Evolutionary conservation across 2,113 vertebrate species (phyloP).

Genomic region (Chitala chitala): DNA sequence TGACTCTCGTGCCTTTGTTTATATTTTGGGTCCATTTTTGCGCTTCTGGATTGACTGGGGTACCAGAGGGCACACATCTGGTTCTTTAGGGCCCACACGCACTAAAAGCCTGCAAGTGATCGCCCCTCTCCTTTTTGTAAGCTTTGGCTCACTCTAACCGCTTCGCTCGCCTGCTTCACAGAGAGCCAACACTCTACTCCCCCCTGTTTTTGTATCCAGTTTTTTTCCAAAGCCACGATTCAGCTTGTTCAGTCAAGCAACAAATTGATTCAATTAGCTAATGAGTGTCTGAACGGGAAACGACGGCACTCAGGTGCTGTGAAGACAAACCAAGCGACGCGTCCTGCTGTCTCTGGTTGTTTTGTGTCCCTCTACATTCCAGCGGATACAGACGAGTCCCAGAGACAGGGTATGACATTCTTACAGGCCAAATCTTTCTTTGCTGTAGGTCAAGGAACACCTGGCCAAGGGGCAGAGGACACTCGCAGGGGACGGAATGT

Average conservation of each 20-base stretch:
- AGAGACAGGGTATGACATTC: no score
- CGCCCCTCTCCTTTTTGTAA: not conserved
- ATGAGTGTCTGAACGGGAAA: not conserved
- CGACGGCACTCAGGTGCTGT: not conserved
- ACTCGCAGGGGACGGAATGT: slow-evolving; percentile 93
- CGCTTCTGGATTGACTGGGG: not conserved
- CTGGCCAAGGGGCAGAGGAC: slow-evolving; percentile 92
- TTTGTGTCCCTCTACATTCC: no score
- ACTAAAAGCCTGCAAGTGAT: not conserved
- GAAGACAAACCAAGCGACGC: not conserved
- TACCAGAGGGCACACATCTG: not conserved
- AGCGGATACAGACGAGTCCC: no score
- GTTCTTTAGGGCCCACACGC: not conserved
- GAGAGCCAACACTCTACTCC: not conserved
- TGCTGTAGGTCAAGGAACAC: slow-evolving; percentile 87
- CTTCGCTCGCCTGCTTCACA: not conserved
- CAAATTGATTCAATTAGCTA: not conserved
- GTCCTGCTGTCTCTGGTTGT: no score
- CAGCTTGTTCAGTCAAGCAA: not conserved
- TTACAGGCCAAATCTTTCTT: not conserved
- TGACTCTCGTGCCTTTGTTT: slow-evolving; percentile 12
- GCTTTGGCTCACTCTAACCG: not conserved
- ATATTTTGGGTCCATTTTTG: not conserved
- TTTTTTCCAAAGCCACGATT: not conserved
- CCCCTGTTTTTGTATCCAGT: not conserved